Percentiles rank a stretch among this genome's conserved stretches.
Conservation (phyloP, 2,888 invertebrate species). For the Dicyrtomina minuta region DNA sequence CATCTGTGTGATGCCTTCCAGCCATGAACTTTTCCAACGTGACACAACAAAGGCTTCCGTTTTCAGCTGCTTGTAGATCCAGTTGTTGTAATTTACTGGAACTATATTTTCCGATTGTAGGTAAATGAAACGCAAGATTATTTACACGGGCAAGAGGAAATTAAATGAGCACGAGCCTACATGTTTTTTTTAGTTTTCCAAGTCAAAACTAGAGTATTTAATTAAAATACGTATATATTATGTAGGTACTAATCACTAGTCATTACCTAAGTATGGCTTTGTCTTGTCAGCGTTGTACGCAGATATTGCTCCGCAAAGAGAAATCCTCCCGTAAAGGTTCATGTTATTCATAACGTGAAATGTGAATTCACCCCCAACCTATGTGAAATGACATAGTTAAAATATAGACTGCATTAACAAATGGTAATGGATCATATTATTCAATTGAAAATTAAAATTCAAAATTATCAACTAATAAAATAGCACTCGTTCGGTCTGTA, state of each 20-base stretch:
- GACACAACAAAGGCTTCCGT: slow-evolving; percentile 66
- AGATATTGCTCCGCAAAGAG: slow-evolving; percentile 69
- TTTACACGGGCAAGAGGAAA: too few species aligned
- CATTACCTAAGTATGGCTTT: slow-evolving; percentile 27
- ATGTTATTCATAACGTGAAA: slow-evolving; percentile 64
- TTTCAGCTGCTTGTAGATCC: slow-evolving; percentile 64
- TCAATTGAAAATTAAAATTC: slow-evolving; percentile 1
- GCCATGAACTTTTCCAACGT: slow-evolving; percentile 64
- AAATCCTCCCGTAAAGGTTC: slow-evolving; percentile 65
- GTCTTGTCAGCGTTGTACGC: slow-evolving; percentile 62
- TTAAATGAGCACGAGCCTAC: too few species aligned
- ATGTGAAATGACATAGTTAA: neutral
- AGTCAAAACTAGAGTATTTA: too few species aligned
- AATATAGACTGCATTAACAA: neutral
- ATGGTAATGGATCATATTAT: neutral
- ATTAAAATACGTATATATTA: neutral
- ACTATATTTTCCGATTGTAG: slow-evolving; percentile 53
- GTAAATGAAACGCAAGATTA: too few species aligned
- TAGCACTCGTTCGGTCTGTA: neutral
- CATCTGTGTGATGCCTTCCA: slow-evolving; percentile 64
- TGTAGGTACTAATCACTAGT: neutral
- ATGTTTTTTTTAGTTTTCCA: neutral
- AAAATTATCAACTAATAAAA: neutral
- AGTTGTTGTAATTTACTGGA: slow-evolving; percentile 61
- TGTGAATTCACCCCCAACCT: slow-evolving; percentile 71